Evolutionary conservation across 2,888 invertebrate genomes (phyloP), one percentile per base, ranked within the genome.

Genomic region (Orthonevra nobilis): DNA sequence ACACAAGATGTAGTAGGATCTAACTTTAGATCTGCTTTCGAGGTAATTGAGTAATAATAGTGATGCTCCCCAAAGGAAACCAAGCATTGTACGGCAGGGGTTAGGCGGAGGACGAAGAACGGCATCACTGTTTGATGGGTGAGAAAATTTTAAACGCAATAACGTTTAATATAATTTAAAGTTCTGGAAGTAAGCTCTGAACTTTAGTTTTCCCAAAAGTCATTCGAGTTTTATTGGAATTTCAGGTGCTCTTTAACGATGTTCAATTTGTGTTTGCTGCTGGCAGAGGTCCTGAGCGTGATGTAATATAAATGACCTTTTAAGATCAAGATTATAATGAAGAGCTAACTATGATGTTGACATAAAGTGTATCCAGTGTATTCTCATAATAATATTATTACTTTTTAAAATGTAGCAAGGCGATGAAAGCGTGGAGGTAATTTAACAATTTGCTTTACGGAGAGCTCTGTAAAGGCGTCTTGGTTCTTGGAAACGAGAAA

Each of bases 21-120:
- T 58, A 81, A 81, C 74, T 81, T 74, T 73, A 68, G 81, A 74
- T 81, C 81, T 81, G 74, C 68, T 81, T 81, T 74, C 42, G 68
- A 81, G 81, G 81, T 81, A 81, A 81, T 81, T 81, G 81, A 81
- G 81, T 81, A 81, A 81, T 81, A 81, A 81, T 81, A 72, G 61
- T 50, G n/a, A n/a, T n/a, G 61, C 32, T 56, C 44, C 32, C 15
- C 10, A 48, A 36, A 28, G 34, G 48, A 26, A 34, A n/a, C n/a
- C n/a, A n/a, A 42, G 9, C 12, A 42, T 10, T 12, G 19, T 6
- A 12, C n/a, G n/a, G n/a, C 5, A 23, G 5, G 23, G 23, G 3
- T n/a, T 23, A 34, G 14, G n/a, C 17, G 44, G 7, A 42, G 28
- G 15, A 10, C n/a, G 17, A 4, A 26, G 40, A 5, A 32, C 10